These are phyloP conservation scores for Cosmopolites sordidus DNA, from an alignment of 2,888 invertebrate genomes.

Conservation along the genomic window DNA sequence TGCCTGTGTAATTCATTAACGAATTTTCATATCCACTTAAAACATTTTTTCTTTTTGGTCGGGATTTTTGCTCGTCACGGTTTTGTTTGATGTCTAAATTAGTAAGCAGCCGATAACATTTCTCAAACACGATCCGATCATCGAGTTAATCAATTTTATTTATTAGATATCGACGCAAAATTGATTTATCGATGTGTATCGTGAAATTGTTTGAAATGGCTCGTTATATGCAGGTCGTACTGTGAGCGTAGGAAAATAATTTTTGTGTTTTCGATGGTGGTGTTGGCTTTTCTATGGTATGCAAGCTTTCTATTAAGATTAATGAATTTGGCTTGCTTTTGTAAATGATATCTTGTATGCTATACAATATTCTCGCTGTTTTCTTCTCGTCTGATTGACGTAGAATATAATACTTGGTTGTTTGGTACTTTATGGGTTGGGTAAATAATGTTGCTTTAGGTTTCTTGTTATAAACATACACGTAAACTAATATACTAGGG, in stretches of 20 bases:
- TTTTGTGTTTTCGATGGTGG: neutral
- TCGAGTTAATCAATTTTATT: slow-evolving; percentile 19
- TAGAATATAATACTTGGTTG: no score
- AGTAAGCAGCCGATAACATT: slow-evolving; percentile 21
- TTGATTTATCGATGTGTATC: neutral
- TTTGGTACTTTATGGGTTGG: no score
- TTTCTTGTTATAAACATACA: no score
- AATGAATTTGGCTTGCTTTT: neutral
- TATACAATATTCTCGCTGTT: no score
- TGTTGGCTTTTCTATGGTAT: neutral
- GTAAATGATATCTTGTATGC: neutral
- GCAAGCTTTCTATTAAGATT: neutral
- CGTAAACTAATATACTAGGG: no score
- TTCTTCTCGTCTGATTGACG: no score
- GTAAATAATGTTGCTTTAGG: no score
- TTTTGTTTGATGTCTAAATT: slow-evolving; percentile 20
- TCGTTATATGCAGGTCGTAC: neutral
- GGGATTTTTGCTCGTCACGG: slow-evolving; percentile 13
- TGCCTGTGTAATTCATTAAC: no score
- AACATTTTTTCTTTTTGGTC: no score
- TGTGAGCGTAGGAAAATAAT: neutral
- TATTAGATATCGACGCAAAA: neutral
- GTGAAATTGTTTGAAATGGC: no score
- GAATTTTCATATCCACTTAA: no score
- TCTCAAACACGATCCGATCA: slow-evolving; percentile 11